Percentiles rank a stretch among this genome's conserved stretches.
phyloP scores from a whole-genome alignment of 2,113 vertebrate genomes.

The Pterophyllum scalare region DNA sequence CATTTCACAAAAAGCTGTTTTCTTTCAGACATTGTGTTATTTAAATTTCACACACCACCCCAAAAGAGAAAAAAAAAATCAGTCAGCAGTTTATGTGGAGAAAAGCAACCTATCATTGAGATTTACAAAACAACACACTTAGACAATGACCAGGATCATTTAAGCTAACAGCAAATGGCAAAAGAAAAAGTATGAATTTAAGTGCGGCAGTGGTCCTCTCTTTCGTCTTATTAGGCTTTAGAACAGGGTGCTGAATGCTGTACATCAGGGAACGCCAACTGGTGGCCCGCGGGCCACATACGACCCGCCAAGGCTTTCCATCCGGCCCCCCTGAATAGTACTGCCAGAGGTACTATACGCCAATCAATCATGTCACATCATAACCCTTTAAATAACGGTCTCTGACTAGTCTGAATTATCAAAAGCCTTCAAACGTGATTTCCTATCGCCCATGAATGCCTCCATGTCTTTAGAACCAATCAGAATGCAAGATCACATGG shows the following conservation, averaged over 20 bases:
- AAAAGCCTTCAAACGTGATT: no score
- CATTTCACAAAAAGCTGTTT: constrained; percentile 4
- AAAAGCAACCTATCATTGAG: constrained; percentile 24
- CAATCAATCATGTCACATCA: no score
- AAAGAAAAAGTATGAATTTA: not conserved
- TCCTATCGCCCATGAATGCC: no score
- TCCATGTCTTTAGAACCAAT: no score
- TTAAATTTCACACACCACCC: not conserved
- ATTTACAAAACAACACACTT: not conserved
- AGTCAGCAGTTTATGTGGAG: constrained; percentile 1
- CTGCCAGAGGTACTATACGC: no score
- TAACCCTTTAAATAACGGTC: no score
- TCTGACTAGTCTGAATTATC: no score
- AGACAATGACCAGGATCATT: not conserved
- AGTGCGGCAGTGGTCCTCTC: not conserved
- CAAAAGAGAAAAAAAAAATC: not conserved
- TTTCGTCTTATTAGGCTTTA: not conserved
- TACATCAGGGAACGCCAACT: not conserved
- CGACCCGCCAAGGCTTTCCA: no score
- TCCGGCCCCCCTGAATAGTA: no score
- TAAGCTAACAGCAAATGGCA: not conserved
- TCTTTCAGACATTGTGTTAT: constrained; percentile 1
- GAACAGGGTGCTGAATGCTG: not conserved
- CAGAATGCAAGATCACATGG: no score
- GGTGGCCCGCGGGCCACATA: no score